phyloP scores from a whole-genome alignment of 2,888 invertebrate genomes.

The Mythimna loreyi region DNA sequence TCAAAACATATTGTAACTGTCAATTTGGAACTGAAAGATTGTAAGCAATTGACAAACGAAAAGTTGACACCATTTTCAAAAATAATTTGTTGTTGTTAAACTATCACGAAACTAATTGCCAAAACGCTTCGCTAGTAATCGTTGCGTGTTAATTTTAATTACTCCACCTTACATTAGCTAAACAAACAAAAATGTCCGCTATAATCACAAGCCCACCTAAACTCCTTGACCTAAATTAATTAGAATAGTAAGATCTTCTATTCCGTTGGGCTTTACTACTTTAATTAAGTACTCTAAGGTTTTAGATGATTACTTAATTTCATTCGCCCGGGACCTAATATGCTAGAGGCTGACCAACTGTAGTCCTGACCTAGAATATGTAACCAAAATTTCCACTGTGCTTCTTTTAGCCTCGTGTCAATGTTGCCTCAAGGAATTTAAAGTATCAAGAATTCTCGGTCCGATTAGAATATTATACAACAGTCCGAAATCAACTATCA shows the following conservation, averaged over 20 bases:
- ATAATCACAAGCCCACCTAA: not conserved
- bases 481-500: too few species aligned
- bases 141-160: slow-evolving; percentile 12
- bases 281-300: slow-evolving; percentile 10
- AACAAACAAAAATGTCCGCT: not conserved
- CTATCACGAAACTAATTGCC: not conserved
- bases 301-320: not conserved
- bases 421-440: too few species aligned
- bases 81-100: not conserved
- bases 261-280: not conserved
- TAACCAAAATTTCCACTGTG: not conserved
- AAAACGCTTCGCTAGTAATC: not conserved
- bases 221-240: slow-evolving; percentile 9
- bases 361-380: not conserved
- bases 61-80: too few species aligned
- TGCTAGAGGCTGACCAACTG: too few species aligned
- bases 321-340: not conserved
- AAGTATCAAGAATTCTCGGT: too few species aligned
- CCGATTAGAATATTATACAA: too few species aligned
- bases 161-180: slow-evolving; percentile 2
- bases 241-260: not conserved
- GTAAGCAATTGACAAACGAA: too few species aligned
- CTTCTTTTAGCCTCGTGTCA: slow-evolving; percentile 4
- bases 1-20: not conserved
- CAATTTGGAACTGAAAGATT: not conserved